phyloP scores from a whole-genome alignment of 2,888 invertebrate genomes.

The Ectemnius continuus region DNA sequence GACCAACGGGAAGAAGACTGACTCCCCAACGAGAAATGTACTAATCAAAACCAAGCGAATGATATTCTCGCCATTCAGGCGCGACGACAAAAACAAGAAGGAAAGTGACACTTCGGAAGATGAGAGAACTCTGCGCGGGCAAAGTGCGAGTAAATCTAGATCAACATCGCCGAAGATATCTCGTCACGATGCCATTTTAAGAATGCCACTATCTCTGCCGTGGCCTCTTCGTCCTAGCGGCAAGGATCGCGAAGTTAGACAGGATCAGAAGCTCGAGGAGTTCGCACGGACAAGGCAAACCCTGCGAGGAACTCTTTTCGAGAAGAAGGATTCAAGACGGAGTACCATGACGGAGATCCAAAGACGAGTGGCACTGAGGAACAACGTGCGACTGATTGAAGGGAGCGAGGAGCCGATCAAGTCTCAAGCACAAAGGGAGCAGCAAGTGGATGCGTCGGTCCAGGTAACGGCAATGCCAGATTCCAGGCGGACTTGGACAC shows the following conservation, averaged over 20 bases:
- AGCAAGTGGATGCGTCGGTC: conserved; percentile 6
- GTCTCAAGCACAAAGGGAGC: neutral
- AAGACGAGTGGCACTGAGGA: too few relatives aligned
- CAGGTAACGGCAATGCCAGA: neutral
- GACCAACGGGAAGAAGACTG: conserved; percentile 21
- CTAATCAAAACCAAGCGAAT: conserved; percentile 90
- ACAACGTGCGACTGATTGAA: too few relatives aligned
- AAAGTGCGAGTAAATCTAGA: conserved; percentile 50
- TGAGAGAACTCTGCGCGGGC: conserved; percentile 8
- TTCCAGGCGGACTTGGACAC: neutral
- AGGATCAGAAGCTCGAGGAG: conserved; percentile 5
- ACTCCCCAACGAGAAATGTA: conserved; percentile 80
- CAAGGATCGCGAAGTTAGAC: conserved; percentile 36
- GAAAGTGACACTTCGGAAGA: conserved; percentile 23
- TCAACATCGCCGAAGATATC: conserved; percentile 53
- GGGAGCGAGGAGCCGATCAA: neutral
- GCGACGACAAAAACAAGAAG: conserved; percentile 59
- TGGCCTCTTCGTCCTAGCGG: conserved; percentile 50
- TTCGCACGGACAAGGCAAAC: neutral
- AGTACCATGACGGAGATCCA: neutral
- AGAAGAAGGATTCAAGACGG: neutral
- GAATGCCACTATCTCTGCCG: conserved; percentile 50
- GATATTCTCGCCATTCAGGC: conserved; percentile 86
- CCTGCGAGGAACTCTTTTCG: neutral
- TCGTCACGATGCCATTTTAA: conserved; percentile 41